These are phyloP conservation scores for Colletes latitarsis DNA, from an alignment of 1,140 invertebrate genomes.

Conservation along the genomic window DNA sequence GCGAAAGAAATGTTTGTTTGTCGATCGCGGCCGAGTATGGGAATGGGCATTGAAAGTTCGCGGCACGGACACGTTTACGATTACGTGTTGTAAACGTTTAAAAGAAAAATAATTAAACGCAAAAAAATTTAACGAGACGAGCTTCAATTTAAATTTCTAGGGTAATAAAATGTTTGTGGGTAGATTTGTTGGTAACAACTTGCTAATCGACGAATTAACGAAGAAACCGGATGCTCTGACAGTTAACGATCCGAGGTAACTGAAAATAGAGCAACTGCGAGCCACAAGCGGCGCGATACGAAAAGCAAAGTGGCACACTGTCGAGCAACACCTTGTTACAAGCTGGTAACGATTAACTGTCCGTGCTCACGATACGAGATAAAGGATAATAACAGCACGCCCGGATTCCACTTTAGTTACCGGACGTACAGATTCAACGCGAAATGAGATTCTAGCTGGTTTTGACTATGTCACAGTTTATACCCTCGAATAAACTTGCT, in stretches of 20 bases:
- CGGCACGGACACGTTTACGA: too few relatives aligned
- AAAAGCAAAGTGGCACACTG: conserved; percentile 28
- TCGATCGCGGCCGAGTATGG: too few relatives aligned
- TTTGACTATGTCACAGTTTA: background rate
- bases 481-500: conserved; percentile 34
- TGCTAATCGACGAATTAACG: background rate
- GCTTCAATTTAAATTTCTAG: too few relatives aligned
- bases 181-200: background rate
- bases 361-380: conserved; percentile 54
- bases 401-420: conserved; percentile 51
- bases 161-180: too few relatives aligned
- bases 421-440: conserved; percentile 57
- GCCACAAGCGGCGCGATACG: background rate
- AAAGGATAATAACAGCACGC: conserved; percentile 54
- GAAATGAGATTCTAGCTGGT: conserved; percentile 60
- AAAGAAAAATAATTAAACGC: too few relatives aligned
- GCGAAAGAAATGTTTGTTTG: background rate
- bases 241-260: background rate
- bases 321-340: conserved; percentile 39
- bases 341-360: conserved; percentile 57
- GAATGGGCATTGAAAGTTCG: too few relatives aligned
- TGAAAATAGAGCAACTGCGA: background rate
- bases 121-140: too few relatives aligned
- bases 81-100: too few relatives aligned
- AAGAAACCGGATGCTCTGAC: background rate